phyloP scores from a whole-genome alignment of 2,888 invertebrate genomes.

The Epicampocera succincta region DNA sequence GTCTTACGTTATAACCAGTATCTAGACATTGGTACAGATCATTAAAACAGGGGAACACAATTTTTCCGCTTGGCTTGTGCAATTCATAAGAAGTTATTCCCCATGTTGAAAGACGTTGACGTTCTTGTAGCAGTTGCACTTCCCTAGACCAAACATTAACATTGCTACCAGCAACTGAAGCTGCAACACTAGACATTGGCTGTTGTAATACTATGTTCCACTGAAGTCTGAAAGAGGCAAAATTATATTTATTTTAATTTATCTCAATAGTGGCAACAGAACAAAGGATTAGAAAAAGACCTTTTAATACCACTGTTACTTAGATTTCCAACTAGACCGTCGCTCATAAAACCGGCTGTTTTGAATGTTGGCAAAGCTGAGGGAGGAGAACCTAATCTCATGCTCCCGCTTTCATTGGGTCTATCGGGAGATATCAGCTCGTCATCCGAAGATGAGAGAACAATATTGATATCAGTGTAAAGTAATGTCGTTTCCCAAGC shows the following conservation, averaged over 20 bases:
- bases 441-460: slow-evolving; percentile 69
- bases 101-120: slow-evolving; percentile 95
- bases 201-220: slow-evolving; percentile 93
- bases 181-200: slow-evolving; percentile 86
- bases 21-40: slow-evolving; percentile 93
- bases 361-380: slow-evolving; percentile 69
- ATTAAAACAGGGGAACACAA: slow-evolving; percentile 95
- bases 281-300: slow-evolving; percentile 4
- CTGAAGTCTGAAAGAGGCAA: slow-evolving; percentile 83
- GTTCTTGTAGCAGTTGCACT: slow-evolving; percentile 94
- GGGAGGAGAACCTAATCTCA: slow-evolving; percentile 60
- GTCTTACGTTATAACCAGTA: slow-evolving; percentile 86
- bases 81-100: slow-evolving; percentile 97
- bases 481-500: slow-evolving; percentile 95
- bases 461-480: slow-evolving; percentile 90
- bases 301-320: slow-evolving; percentile 48
- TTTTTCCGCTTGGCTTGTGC: slow-evolving; percentile 89
- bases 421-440: slow-evolving; percentile 49
- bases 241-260: neutral
- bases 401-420: slow-evolving; percentile 57
- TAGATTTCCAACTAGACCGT: slow-evolving; percentile 31
- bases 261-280: neutral
- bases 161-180: slow-evolving; percentile 73
- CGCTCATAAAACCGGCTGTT: slow-evolving; percentile 43
- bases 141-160: slow-evolving; percentile 88